A percentile compares a stretch with the other conserved stretches of the same genome.
These are phyloP conservation scores for Datnioides undecimradiatus DNA, from an alignment of 2,113 vertebrate species.

Conservation along the genomic window DNA sequence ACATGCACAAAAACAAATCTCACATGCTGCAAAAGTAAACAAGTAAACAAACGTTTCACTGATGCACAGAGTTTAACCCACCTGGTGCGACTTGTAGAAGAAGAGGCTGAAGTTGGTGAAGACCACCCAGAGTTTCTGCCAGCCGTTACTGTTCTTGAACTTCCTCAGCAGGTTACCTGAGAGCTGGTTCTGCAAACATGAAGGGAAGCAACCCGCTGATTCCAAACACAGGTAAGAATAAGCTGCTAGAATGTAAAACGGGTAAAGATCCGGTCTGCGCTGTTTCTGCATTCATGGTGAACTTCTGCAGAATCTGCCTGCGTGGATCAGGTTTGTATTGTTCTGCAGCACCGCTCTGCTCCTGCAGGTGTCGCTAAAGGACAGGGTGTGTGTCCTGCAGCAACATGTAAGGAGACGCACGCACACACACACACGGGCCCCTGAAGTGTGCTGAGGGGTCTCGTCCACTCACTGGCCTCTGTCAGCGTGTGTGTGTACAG, in stretches of 20 bases:
- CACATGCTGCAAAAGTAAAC: no score
- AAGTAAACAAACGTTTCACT: no score
- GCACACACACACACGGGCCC: slow-evolving; percentile 75
- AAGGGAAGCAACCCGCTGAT: not conserved
- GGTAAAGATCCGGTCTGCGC: no score
- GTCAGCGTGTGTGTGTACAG: no score
- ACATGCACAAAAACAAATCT: no score
- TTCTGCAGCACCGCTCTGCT: slow-evolving; percentile 81
- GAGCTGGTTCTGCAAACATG: slow-evolving; percentile 91
- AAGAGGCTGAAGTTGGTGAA: slow-evolving; percentile 99
- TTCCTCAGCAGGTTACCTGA: slow-evolving; percentile 97
- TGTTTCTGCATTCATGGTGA: no score
- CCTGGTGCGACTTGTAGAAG: slow-evolving; percentile 99
- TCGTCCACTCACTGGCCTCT: slow-evolving; percentile 78
- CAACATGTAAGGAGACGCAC: no score
- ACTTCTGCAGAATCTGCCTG: not conserved
- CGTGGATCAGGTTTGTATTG: not conserved
- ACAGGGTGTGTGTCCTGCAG: slow-evolving; percentile 81
- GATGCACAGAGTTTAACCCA: not conserved
- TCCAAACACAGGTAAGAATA: not conserved
- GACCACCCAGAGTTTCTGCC: slow-evolving; percentile 99
- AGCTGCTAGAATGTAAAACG: no score
- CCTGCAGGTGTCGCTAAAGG: slow-evolving; percentile 83
- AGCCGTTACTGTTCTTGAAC: slow-evolving; percentile 99
- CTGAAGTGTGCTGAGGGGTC: slow-evolving; percentile 69